A percentile compares a stretch with the other conserved stretches of the same genome.
These are phyloP conservation scores for Grammomys dolichurus DNA, from an alignment of 2,113 vertebrate genomes.

Conservation along the genomic window DNA sequence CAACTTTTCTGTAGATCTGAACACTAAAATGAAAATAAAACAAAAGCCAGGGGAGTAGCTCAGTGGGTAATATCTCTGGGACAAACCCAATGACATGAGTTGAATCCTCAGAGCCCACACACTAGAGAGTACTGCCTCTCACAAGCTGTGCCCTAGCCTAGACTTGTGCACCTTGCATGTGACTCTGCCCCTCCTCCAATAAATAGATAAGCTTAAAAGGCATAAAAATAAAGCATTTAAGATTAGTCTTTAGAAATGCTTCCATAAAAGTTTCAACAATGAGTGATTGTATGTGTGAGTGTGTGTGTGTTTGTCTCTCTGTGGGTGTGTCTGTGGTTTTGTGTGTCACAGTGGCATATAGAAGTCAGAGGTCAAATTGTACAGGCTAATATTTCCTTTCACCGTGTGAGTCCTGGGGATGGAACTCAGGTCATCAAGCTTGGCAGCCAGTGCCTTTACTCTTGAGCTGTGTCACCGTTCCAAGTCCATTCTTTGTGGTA, in stretches of 20 bases:
- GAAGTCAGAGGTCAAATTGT: neutral
- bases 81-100: neutral
- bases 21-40: neutral
- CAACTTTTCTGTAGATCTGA: conserved; percentile 12
- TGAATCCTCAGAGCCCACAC: neutral
- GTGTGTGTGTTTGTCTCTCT: neutral
- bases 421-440: neutral
- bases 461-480: neutral
- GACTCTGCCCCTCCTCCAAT: too few species aligned
- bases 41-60: neutral
- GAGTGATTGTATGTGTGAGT: neutral
- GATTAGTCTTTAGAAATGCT: conserved; percentile 32
- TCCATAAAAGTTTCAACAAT: neutral
- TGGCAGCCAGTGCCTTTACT: neutral
- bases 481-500: neutral
- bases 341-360: too few species aligned
- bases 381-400: neutral
- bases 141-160: neutral
- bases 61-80: too few species aligned
- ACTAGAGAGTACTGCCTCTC: neutral
- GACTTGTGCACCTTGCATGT: neutral
- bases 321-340: neutral
- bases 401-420: neutral
- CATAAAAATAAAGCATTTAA: neutral
- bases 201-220: neutral